Percentiles rank a stretch among this genome's conserved stretches.
These are phyloP conservation scores for Eueides isabella DNA, from an alignment of 1,140 invertebrate species.

Conservation along the genomic window DNA sequence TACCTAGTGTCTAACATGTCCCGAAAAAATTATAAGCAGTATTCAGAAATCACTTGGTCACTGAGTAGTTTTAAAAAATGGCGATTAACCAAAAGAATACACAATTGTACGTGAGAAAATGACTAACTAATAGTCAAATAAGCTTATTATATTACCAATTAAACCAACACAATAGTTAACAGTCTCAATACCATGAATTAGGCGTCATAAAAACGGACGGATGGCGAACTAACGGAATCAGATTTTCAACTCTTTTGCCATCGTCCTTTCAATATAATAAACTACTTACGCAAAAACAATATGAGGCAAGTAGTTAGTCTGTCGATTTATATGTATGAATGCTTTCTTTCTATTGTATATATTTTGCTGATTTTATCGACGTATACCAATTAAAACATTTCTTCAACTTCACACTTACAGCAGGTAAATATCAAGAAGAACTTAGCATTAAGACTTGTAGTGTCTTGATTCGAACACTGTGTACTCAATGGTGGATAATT, in stretches of 20 bases:
- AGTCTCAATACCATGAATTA: background rate
- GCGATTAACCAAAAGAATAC: background rate
- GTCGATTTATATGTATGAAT: too few species aligned
- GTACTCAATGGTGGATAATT: too few species aligned
- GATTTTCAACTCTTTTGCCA: slow-evolving; percentile 21
- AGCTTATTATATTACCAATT: background rate
- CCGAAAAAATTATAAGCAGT: background rate
- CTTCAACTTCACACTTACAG: too few species aligned
- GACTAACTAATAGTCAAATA: background rate
- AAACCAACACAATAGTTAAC: background rate
- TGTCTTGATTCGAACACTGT: too few species aligned
- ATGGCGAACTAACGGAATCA: slow-evolving; percentile 2
- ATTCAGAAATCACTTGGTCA: background rate
- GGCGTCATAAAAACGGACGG: slow-evolving; percentile 3
- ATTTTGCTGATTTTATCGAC: too few species aligned
- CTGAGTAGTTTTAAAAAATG: background rate
- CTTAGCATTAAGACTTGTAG: too few species aligned
- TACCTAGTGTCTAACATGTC: too few species aligned
- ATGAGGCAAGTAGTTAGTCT: too few species aligned
- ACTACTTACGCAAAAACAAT: too few species aligned
- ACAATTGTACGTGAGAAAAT: slow-evolving; percentile 3
- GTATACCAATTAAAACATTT: too few species aligned
- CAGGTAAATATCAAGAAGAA: too few species aligned
- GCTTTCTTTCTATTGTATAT: too few species aligned
- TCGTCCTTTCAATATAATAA: background rate